Base-by-base conservation (phyloP, 2,113 vertebrate genomes). In the Sphyrna mokarran region DNA sequence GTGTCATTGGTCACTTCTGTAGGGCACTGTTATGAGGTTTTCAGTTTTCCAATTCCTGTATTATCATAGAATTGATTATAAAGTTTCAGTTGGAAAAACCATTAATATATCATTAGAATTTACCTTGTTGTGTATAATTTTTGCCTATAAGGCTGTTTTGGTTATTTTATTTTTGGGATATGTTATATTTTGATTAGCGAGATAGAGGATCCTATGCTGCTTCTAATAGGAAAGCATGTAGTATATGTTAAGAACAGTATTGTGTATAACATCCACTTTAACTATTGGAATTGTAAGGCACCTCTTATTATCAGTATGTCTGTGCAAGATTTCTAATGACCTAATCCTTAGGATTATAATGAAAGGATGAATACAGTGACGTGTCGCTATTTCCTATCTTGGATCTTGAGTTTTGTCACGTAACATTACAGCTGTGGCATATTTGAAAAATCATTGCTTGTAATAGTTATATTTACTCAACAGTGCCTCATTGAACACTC, bases 381-480 rank as follows among this genome's bases (percentile, higher is more conserved):
- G 61, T 66, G 61, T 93, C 61, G n/a, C 14, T n/a, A 9, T 93
- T 40, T 37, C 54, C 61, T n/a, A n/a, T 14, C 58, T 63, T 63
- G 14, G 37, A 20, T n/a, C n/a, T 93, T 22, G 16, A 14, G n/a
- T 6, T 14, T 66, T n/a, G 61, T 37, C 61, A 93, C 1, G 33
- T 66, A 66, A 20, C 63, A 13, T 37, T 58, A 22, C 33, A 66
- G 33, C 11, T 66, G 89, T 66, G 89, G 14, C 61, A 63, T 33
- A 91, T 14, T 18, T 91, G 58, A 66, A 91, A 61, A 93, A 18
- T 93, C 29, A 93, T 93, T 93, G n/a, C 54, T 91, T 66, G 61
- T 22, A 68, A 93, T 33, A 37, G 89, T 37, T n/a, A 68, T 7
- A 93, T 68, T 93, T 68, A 93, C 61, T 93, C 16, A 93, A 37